phyloP scores from a whole-genome alignment of 2,113 vertebrate species.

The Myotis brandtii region DNA sequence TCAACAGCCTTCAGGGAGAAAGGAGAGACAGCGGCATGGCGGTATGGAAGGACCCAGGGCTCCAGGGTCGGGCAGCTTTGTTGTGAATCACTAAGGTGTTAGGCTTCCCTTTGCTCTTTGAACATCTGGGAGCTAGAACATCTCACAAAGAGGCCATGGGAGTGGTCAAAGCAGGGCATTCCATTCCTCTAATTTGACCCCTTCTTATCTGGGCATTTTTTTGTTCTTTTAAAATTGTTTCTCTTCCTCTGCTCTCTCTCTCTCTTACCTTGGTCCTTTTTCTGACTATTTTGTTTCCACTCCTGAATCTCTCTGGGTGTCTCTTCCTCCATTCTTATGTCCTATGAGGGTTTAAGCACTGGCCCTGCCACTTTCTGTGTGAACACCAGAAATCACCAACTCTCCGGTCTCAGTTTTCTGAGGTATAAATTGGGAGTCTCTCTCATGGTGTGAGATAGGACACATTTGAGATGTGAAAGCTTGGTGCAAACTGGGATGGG shows the following conservation, averaged over 20 bases:
- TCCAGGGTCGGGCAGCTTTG: neutral
- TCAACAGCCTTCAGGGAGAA: neutral
- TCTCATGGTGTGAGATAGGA: neutral
- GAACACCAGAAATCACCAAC: neutral
- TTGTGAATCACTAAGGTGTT: neutral
- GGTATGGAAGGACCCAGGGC: neutral
- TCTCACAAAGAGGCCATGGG: accelerated
- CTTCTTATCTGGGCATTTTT: neutral
- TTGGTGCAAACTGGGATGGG: neutral
- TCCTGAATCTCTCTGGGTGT: too few species aligned
- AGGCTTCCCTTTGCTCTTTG: too few species aligned
- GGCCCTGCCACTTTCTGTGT: neutral
- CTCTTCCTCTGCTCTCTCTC: neutral
- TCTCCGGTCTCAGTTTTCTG: neutral
- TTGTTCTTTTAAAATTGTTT: neutral
- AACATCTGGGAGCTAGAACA: neutral
- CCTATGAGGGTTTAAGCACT: neutral
- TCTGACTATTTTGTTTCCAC: too few species aligned
- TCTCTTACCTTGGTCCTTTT: neutral
- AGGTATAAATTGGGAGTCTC: neutral
- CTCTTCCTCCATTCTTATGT: neutral
- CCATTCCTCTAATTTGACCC: accelerated
- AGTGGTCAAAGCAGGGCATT: accelerated
- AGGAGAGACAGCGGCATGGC: accelerated
- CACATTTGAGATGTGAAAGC: neutral